Percentiles rank a stretch among this genome's conserved stretches.
Conservation (phyloP, 2,113 vertebrate species). For the Polypterus bichir region DNA sequence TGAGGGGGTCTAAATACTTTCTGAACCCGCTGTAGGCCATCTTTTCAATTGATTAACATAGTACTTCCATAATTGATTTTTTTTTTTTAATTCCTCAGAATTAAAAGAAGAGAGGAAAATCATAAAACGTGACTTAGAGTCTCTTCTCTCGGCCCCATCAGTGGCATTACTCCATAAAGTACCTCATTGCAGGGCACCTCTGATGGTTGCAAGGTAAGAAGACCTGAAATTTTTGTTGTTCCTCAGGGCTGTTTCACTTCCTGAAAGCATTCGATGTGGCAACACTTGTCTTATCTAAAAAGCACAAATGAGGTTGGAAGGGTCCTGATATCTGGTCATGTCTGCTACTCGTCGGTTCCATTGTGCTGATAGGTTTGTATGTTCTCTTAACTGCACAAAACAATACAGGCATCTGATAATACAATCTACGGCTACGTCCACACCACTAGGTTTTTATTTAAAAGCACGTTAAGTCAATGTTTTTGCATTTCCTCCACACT, state of each 20-base stretch:
- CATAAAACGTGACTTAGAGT: conserved; percentile 42
- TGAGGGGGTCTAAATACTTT: not conserved
- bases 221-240: no score
- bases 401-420: no score
- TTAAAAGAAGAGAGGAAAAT: conserved; percentile 41
- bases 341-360: no score
- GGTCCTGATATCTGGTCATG: not conserved
- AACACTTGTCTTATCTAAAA: not conserved
- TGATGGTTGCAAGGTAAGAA: conserved; percentile 20
- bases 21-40: not conserved
- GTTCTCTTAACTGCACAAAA: no score
- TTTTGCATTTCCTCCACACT: no score
- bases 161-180: not conserved
- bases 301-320: not conserved
- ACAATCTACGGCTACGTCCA: no score
- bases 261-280: not conserved
- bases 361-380: no score
- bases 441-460: no score
- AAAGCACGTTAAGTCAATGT: no score
- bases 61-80: not conserved
- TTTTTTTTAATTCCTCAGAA: conserved; percentile 32
- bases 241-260: not conserved
- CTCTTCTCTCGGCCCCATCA: not conserved
- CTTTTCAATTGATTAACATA: no score
- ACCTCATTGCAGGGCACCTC: not conserved